Conservation (phyloP, 1,140 invertebrate genomes). For the Hycleus phaleratus region DNA sequence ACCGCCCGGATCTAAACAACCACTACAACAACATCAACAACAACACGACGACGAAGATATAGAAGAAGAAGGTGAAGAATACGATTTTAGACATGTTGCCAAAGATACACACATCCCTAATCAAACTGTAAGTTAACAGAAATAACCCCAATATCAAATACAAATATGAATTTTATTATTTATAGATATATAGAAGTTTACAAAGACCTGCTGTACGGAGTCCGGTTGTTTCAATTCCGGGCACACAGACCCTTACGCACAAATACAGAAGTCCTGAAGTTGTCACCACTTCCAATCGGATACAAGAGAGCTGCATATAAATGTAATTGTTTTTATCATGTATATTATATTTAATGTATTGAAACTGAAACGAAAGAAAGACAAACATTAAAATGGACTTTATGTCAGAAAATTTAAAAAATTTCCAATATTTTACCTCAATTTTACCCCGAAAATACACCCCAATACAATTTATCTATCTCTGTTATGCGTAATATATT, state of each 20-base stretch:
- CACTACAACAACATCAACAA: not conserved
- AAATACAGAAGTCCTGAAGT: conserved; percentile 56
- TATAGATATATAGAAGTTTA: conserved; percentile 58
- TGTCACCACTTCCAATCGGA: conserved; percentile 71
- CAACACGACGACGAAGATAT: conserved; percentile 28
- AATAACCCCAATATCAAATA: not conserved
- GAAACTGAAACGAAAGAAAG: conserved; percentile 29
- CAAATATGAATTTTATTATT: not conserved
- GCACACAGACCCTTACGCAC: conserved; percentile 42
- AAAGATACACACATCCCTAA: conserved; percentile 38
- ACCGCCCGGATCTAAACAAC: conserved; percentile 28
- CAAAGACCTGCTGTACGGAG: conserved; percentile 52
- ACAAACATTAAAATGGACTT: too few species aligned
- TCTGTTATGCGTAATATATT: too few species aligned
- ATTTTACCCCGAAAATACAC: too few species aligned
- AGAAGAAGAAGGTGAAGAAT: conserved; percentile 36
- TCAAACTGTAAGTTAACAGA: conserved; percentile 31
- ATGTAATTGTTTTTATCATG: conserved; percentile 41
- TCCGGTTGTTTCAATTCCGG: conserved; percentile 44
- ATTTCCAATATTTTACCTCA: too few species aligned
- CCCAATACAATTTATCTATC: too few species aligned
- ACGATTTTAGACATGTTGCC: conserved; percentile 39
- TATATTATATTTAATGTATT: conserved; percentile 41
- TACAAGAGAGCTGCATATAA: conserved; percentile 85
- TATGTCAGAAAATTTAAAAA: too few species aligned